A percentile compares a stretch with the other conserved stretches of the same genome.
Evolutionary conservation across 64 coral and sea anemone species (phyloP).

Genomic region (Platygyra sinensis): DNA sequence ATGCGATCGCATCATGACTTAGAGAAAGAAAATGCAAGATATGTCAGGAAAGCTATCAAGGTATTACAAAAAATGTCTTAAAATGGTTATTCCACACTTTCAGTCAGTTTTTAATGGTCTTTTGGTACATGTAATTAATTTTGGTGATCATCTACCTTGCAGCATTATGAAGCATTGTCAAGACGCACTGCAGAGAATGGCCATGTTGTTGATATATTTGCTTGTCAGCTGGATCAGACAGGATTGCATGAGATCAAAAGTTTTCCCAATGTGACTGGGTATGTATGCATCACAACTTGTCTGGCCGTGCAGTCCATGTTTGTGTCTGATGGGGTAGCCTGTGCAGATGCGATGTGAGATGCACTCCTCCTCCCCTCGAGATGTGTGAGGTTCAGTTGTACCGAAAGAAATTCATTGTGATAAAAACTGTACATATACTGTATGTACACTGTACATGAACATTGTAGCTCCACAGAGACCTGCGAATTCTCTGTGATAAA

Average conservation of each 20-base stretch:
- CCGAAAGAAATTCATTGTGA: too few species aligned
- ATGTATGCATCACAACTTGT: background rate
- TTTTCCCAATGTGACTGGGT: slow-evolving; percentile 96
- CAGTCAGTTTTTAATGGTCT: background rate
- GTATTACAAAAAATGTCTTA: slow-evolving; percentile 16
- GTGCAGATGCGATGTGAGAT: too few species aligned
- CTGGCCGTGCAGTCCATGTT: too few species aligned
- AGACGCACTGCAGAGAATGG: slow-evolving; percentile 93
- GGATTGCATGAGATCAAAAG: slow-evolving; percentile 96
- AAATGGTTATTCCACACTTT: background rate
- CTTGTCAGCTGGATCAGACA: slow-evolving; percentile 96
- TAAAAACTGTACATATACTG: too few species aligned
- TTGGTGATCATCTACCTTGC: slow-evolving; percentile 5
- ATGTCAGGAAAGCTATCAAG: slow-evolving; percentile 94
- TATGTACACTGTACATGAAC: too few species aligned
- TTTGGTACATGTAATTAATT: background rate
- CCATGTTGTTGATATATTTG: slow-evolving; percentile 99
- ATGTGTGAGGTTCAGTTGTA: too few species aligned
- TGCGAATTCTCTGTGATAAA: too few species aligned
- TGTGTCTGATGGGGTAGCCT: too few species aligned
- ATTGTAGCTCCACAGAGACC: too few species aligned
- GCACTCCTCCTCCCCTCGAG: too few species aligned
- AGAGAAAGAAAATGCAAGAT: slow-evolving; percentile 93
- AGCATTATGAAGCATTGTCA: slow-evolving; percentile 92
- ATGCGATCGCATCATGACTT: slow-evolving; percentile 99